Evolutionary conservation across 2,797 vertebrate genomes (phyloP).

Genomic region (Aythya fuligula): DNA sequence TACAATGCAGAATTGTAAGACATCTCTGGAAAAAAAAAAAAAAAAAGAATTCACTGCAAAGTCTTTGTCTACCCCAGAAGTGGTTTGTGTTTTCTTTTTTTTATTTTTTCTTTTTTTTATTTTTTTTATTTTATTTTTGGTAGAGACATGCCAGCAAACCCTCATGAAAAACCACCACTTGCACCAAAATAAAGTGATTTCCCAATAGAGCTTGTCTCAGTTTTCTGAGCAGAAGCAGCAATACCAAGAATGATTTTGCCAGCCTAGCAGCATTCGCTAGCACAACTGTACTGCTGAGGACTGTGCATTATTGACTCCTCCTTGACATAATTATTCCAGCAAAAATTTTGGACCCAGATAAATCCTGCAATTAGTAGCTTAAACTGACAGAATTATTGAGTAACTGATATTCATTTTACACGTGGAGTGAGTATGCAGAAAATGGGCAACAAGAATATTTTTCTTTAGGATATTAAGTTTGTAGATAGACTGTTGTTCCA

Average conservation of each 20-base stretch:
- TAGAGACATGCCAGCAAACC: background rate
- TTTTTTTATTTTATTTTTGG: background rate
- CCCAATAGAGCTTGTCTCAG: slow-evolving; percentile 12
- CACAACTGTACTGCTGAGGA: background rate
- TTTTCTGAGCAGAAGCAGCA: slow-evolving; percentile 22
- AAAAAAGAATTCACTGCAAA: slow-evolving; percentile 44
- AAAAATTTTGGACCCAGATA: background rate
- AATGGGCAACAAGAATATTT: background rate
- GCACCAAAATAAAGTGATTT: slow-evolving; percentile 35
- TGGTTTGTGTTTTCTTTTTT: background rate
- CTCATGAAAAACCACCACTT: background rate
- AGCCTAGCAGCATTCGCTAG: background rate
- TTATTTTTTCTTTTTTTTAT: background rate
- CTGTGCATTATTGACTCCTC: background rate
- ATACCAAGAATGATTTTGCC: slow-evolving; percentile 10
- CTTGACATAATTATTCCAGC: background rate
- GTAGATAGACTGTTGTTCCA: background rate
- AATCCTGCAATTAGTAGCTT: background rate
- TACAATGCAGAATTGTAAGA: slow-evolving; percentile 48
- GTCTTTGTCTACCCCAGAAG: background rate
- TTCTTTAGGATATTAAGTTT: background rate
- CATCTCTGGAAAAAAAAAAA: slow-evolving; percentile 45
- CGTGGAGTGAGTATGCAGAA: background rate
- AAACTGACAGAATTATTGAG: background rate
- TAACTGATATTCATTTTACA: background rate